A percentile compares a stretch with the other conserved stretches of the same genome.
These are phyloP conservation scores for Aleiodes sp. DNA, from an alignment of 1,140 invertebrate species.

Conservation along the genomic window DNA sequence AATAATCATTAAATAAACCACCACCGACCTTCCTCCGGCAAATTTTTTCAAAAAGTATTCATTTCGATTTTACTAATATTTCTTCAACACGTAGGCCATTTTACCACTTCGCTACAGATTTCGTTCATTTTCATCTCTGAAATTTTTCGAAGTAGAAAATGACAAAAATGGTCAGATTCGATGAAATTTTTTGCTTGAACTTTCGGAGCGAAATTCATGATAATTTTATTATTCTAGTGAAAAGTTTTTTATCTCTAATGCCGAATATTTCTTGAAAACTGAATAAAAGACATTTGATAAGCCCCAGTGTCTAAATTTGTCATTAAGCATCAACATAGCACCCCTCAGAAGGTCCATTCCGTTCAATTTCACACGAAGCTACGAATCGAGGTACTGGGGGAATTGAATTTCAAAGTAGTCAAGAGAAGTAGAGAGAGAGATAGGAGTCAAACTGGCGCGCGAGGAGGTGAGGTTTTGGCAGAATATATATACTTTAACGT, in stretches of 20 bases:
- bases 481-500: background rate
- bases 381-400: slow-evolving; percentile 13
- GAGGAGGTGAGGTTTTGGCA: slow-evolving; percentile 18
- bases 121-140: too few relatives aligned
- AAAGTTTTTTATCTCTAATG: background rate
- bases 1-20: too few relatives aligned
- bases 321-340: background rate
- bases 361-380: slow-evolving; percentile 44
- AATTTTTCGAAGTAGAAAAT: too few relatives aligned
- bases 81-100: too few relatives aligned
- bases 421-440: too few relatives aligned
- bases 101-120: too few relatives aligned
- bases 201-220: too few relatives aligned
- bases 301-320: slow-evolving; percentile 4
- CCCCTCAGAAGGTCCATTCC: slow-evolving; percentile 35
- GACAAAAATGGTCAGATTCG: too few relatives aligned
- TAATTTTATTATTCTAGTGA: background rate
- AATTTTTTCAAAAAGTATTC: too few relatives aligned
- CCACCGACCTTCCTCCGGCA: too few relatives aligned
- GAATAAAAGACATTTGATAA: background rate
- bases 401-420: slow-evolving; percentile 37
- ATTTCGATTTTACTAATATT: too few relatives aligned
- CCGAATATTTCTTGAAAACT: background rate
- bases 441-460: slow-evolving; percentile 14
- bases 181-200: too few relatives aligned